Evolutionary conservation across 2,888 invertebrate genomes (phyloP).

Genomic region (Diadegma fenestrale): DNA sequence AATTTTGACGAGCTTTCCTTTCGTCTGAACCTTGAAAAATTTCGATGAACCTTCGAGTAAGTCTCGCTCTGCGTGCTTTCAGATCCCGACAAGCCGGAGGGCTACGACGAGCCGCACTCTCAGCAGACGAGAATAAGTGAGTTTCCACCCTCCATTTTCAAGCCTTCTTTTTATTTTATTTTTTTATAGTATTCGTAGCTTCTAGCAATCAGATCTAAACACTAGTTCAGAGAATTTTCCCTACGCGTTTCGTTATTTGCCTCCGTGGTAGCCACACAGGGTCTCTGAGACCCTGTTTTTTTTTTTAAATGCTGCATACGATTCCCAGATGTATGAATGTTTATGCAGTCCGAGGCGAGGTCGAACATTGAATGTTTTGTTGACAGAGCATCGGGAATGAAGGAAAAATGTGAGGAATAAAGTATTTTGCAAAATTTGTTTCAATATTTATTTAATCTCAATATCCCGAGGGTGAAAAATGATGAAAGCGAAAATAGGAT

Average conservation of each 20-base stretch:
- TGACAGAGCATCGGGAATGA: neutral
- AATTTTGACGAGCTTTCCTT: neutral
- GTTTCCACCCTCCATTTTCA: constrained; percentile 68
- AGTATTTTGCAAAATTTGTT: neutral
- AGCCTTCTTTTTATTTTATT: constrained; percentile 9
- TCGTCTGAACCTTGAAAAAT: neutral
- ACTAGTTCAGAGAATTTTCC: constrained; percentile 4
- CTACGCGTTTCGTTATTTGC: neutral
- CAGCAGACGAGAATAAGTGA: constrained; percentile 84
- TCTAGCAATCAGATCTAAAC: neutral
- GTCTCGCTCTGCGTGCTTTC: constrained; percentile 61
- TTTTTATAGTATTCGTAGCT: neutral
- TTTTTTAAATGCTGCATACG: neutral
- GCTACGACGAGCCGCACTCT: constrained; percentile 82
- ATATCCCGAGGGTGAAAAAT: neutral
- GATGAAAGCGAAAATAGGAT: constrained; percentile 6
- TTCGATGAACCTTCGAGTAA: neutral
- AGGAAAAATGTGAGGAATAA: too few species aligned
- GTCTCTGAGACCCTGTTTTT: neutral
- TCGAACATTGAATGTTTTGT: neutral
- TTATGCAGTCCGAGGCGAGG: neutral
- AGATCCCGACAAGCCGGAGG: constrained; percentile 82
- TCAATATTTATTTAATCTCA: neutral
- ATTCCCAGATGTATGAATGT: neutral
- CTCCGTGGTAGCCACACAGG: neutral